Conservation (phyloP, 2,888 invertebrate genomes). For the Teinopalpus imperialis region DNA sequence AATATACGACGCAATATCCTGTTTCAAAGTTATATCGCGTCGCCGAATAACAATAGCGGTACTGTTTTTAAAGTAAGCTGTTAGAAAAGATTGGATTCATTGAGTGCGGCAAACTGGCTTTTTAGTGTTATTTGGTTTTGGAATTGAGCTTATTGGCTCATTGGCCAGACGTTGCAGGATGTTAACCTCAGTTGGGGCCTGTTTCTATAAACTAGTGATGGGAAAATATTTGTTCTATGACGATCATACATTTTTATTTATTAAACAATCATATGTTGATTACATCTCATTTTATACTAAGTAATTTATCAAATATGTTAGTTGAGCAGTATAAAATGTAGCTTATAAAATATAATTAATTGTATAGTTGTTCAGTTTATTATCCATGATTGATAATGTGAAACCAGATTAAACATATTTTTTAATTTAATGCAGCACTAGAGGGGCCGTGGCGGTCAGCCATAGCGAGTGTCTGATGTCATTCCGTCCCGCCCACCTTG, state of each 20-base stretch:
- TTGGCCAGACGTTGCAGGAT: constrained; percentile 61
- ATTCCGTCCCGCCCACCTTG: constrained; percentile 49
- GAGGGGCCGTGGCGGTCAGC: constrained; percentile 38
- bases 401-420: too few species aligned
- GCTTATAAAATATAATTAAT: too few species aligned
- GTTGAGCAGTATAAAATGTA: too few species aligned
- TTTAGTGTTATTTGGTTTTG: constrained; percentile 53
- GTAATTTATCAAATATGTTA: too few species aligned
- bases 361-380: too few species aligned
- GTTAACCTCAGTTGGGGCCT: constrained; percentile 55
- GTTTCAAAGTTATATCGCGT: constrained; percentile 17
- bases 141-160: constrained; percentile 46
- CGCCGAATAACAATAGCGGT: constrained; percentile 22
- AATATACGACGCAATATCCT: constrained; percentile 18
- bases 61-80: constrained; percentile 29
- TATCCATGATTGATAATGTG: too few species aligned
- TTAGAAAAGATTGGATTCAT: constrained; percentile 35
- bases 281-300: too few species aligned
- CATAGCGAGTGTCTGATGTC: constrained; percentile 59
- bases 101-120: constrained; percentile 49
- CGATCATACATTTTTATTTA: too few species aligned
- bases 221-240: constrained; percentile 14
- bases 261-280: too few species aligned
- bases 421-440: constrained; percentile 3
- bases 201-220: constrained; percentile 7